Base-by-base conservation (phyloP, 2,888 invertebrate species). In the Drosophila vallismaia region DNA sequence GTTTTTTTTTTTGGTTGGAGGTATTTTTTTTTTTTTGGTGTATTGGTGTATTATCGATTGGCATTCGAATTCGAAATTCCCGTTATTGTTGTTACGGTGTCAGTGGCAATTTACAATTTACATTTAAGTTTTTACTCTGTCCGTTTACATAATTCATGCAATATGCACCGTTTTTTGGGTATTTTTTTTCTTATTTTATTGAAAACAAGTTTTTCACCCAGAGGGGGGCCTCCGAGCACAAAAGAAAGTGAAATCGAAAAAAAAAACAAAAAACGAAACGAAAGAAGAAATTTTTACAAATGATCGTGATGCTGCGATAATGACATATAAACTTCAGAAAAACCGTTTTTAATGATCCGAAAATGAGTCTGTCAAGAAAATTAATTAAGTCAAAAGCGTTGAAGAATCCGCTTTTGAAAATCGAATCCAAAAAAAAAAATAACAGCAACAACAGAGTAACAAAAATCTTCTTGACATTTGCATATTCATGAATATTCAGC, bases 111-210 rank as follows among this genome's bases (percentile, higher is more conserved):
- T 62, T 62, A 36, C 14, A 52, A 68, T 68, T 63, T 48, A 67
- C 63, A 76, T 73, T 66, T 45, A 31, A 64, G 62, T 38, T 58
- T 69, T 50, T 49, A 54, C 63, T 49, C 36, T 46, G n/a, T n/a
- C 51, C 74, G 58, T 67, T 73, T 82, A 82, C 75, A 79, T 86
- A 86, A 83, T 86, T 83, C 80, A 83, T 68, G 77, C 62, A 59
- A 66, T 76, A 53, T 68, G 76, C 44, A 44, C 19, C 36, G 66
- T 53, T 71, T 57, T 53, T 80, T 80, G 67, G 59, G 31, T 5
- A 14, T 40, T 40, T 40, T 12, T 38, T 38, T 8, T 38, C 4
- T 38, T 38, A 4, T 42, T 14, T 19, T 42, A 42, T 19, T 12
- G 49, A 52, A 50, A 24, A 49, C 19, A 53, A 54, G 26, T 42